Base-by-base conservation (phyloP, 2,113 vertebrate species). In the Andinoacara biseriatus region DNA sequence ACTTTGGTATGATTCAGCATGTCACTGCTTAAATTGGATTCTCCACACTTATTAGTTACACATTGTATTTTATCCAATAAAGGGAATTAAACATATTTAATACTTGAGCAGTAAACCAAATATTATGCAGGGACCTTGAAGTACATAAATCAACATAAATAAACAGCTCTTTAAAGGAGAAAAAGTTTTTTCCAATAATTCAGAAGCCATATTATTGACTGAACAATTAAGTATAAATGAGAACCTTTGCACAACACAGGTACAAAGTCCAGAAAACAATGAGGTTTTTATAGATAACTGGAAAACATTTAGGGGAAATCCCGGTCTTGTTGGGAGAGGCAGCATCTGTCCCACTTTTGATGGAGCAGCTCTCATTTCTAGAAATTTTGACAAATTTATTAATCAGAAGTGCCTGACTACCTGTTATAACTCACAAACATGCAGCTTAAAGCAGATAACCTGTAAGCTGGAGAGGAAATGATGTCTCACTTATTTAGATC, bases 41-140 rank as follows among this genome's bases (percentile, higher is more conserved):
- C 46, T 90, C 87, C 82, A 87, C 82, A 72, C 74, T 61, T 85
- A 62, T 93, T 92, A 89, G 86, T 81, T 76, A 82, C 81, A 85
- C 63, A 46, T 81, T 83, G 69, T 74, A 86, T 86, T 87, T 83
- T 54, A 86, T 86, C 67, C 84, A 90, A 80, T 72, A 74, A 17
- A 84, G 20, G 65, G 60, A 87, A 91, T 89, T 89, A 88, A 85
- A 69, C 33, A 60, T 24, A 63, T 72, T 63, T 84, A 80, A 83
- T 84, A 84, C 67, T 33, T 22, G n/a, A 72, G 49, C 15, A 83
- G 62, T 83, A 74, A 83, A 67, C 15, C 9, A 17, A 56, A 59
- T 13, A 74, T 81, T 77, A 75, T 82, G 46, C 29, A 43, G 54
- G 0, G n/a, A 79, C 20, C 20, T 80, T 35, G 58, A 77, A 84